These are phyloP conservation scores for Bombus pyrosoma DNA, from an alignment of 1,140 invertebrate species.

Conservation along the genomic window DNA sequence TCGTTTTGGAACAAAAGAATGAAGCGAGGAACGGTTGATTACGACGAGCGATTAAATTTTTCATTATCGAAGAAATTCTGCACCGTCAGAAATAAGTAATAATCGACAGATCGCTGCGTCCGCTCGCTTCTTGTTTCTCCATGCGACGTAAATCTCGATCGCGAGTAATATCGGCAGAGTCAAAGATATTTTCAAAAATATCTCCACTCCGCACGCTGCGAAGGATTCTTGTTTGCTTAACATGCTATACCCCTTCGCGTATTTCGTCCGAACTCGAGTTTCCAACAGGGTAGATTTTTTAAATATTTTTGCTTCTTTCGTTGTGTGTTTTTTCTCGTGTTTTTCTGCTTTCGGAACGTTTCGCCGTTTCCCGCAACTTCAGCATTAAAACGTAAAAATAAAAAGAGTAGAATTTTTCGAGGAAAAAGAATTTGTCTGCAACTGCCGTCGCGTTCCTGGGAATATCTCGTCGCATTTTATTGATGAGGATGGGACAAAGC, in stretches of 20 bases:
- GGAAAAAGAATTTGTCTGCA: slow-evolving; percentile 25
- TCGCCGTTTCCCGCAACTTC: not conserved
- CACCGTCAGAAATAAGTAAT: slow-evolving; percentile 46
- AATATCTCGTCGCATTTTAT: slow-evolving; percentile 11
- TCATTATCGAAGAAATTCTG: slow-evolving; percentile 49
- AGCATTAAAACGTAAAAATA: slow-evolving; percentile 11
- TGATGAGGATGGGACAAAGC: slow-evolving; percentile 7
- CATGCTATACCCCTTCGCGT: too few relatives aligned
- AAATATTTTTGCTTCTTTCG: not conserved
- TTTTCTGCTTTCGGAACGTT: not conserved
- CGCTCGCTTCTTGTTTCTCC: not conserved
- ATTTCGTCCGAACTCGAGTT: not conserved
- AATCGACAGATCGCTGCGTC: not conserved
- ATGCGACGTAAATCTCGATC: not conserved
- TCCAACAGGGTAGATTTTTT: not conserved
- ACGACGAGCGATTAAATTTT: slow-evolving; percentile 44
- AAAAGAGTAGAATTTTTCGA: not conserved
- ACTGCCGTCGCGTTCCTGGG: slow-evolving; percentile 31
- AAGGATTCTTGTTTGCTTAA: not conserved
- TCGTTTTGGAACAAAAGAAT: slow-evolving; percentile 30
- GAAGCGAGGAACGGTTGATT: slow-evolving; percentile 31
- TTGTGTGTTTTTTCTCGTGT: not conserved
- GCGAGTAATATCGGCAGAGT: not conserved
- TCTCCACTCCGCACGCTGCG: not conserved
- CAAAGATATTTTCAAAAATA: too few relatives aligned